Conservation (phyloP, 2,113 vertebrate species). For the Pedetes capensis region DNA sequence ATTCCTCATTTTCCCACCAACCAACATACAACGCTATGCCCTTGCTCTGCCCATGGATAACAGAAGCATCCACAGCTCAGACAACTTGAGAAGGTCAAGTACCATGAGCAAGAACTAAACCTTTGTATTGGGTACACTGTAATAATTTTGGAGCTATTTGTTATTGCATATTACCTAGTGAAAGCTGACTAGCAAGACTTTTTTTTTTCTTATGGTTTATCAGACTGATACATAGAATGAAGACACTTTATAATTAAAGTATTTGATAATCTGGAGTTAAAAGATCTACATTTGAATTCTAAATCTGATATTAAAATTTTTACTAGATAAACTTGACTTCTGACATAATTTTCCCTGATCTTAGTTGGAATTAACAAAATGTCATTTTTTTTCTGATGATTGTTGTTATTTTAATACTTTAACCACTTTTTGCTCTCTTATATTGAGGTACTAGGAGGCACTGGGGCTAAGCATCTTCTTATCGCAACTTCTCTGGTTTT, state of each 20-base stretch:
- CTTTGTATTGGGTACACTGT: too few relatives aligned
- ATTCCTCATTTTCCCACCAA: not conserved
- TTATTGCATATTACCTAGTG: not conserved
- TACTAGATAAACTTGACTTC: not conserved
- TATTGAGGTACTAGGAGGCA: not conserved
- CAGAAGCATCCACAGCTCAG: not conserved
- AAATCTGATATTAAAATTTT: not conserved
- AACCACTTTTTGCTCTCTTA: not conserved
- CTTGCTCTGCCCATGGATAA: rapidly evolving
- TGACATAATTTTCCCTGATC: not conserved
- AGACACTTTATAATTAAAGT: not conserved
- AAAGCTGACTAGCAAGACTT: not conserved
- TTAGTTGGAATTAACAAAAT: not conserved
- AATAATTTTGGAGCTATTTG: not conserved
- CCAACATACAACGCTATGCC: not conserved
- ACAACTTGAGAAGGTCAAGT: not conserved
- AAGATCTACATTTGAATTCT: not conserved
- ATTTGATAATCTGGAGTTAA: not conserved
- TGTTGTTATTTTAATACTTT: not conserved
- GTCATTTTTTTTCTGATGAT: not conserved
- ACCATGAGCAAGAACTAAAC: not conserved
- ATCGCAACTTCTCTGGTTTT: not conserved
- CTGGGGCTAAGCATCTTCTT: not conserved
- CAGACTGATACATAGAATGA: not conserved
- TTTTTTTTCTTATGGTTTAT: not conserved